These are phyloP conservation scores for Cardiocondyla obscurior DNA, from an alignment of 1,140 invertebrate genomes.

Conservation along the genomic window DNA sequence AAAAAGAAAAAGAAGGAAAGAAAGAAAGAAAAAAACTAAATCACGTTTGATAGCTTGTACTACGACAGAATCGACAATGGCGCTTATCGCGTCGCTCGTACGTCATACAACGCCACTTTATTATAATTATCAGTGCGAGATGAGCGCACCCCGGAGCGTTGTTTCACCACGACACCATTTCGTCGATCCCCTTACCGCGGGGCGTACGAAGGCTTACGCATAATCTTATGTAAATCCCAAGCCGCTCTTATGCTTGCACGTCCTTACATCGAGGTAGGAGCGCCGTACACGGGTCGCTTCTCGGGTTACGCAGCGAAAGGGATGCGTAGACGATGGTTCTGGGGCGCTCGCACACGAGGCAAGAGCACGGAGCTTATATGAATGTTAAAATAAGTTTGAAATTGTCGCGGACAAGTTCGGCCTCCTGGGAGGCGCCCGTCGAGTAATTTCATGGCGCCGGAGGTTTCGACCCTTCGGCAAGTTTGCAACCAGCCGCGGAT, in stretches of 20 bases:
- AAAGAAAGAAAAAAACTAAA: constrained; percentile 21
- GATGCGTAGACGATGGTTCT: constrained; percentile 64
- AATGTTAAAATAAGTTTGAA: constrained; percentile 85
- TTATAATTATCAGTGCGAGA: constrained; percentile 79
- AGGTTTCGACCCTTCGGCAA: constrained; percentile 81
- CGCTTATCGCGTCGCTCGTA: constrained; percentile 32
- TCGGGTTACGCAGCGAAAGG: constrained; percentile 73
- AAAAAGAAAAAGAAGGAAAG: no score
- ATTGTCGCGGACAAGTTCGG: constrained; percentile 84
- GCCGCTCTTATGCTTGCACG: constrained; percentile 75
- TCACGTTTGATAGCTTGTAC: not conserved
- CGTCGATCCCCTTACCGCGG: constrained; percentile 70
- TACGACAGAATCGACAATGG: not conserved
- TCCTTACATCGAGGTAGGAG: constrained; percentile 65
- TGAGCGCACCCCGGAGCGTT: constrained; percentile 74
- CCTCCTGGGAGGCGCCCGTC: constrained; percentile 80
- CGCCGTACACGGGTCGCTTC: constrained; percentile 65
- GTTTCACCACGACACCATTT: constrained; percentile 66
- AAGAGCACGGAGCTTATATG: constrained; percentile 81
- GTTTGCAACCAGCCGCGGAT: constrained; percentile 68
- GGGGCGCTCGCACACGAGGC: constrained; percentile 61
- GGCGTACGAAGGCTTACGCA: constrained; percentile 68
- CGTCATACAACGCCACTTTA: constrained; percentile 62
- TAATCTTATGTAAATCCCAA: constrained; percentile 82
- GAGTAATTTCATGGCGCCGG: constrained; percentile 82